Evolutionary conservation across 2,888 invertebrate genomes (phyloP).

Genomic region (Ctena decussata): DNA sequence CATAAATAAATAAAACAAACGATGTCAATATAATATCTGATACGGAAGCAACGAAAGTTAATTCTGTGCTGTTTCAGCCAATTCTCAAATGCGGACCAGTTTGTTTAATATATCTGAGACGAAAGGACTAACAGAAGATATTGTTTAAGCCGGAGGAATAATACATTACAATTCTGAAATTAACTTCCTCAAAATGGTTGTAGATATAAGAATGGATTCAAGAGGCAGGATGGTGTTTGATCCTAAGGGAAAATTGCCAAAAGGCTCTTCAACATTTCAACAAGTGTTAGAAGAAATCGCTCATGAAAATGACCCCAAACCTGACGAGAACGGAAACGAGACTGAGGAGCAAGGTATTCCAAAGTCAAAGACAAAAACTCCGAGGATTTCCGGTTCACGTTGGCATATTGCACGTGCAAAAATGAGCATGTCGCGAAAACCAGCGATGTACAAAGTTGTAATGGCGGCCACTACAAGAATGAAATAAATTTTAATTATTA

Average conservation of each 20-base stretch:
- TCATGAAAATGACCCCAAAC: not conserved
- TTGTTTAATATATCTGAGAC: no score
- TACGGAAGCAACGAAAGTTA: no score
- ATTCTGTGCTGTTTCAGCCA: no score
- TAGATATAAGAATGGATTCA: not conserved
- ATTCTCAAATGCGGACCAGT: no score
- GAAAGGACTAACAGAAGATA: no score
- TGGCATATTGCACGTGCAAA: constrained; percentile 10
- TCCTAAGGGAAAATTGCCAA: not conserved
- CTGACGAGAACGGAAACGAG: not conserved
- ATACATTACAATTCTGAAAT: no score
- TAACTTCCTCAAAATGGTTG: not conserved
- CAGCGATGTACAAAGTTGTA: not conserved
- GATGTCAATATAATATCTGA: no score
- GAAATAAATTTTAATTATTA: no score
- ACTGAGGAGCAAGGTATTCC: no score
- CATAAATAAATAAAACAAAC: no score
- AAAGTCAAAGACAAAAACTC: not conserved
- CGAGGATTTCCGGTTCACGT: not conserved
- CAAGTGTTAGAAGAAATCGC: not conserved
- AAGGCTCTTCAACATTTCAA: not conserved
- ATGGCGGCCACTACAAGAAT: not conserved
- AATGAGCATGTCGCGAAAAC: not conserved
- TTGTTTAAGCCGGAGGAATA: no score
- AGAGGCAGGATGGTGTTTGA: not conserved